These are phyloP conservation scores for Musca domestica DNA, from an alignment of 1,140 invertebrate species.

Conservation along the genomic window DNA sequence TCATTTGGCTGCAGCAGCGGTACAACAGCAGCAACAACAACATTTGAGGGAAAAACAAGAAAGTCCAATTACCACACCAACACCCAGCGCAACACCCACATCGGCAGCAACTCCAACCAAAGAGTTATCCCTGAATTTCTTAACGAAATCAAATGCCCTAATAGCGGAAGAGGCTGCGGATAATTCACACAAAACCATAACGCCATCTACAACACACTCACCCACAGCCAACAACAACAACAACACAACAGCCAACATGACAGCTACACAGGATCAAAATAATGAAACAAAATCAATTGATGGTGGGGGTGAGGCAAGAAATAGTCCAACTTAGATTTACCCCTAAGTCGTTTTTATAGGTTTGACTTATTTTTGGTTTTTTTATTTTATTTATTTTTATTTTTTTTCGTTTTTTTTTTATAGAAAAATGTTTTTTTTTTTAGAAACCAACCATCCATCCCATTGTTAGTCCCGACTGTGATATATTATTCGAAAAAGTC, in stretches of 20 bases:
- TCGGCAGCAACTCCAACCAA: slow-evolving; percentile 28
- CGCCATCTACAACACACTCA: not conserved
- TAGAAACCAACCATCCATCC: slow-evolving; percentile 1
- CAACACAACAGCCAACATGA: not conserved
- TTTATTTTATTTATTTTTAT: not conserved
- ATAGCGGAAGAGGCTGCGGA: not conserved
- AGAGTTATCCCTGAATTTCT: slow-evolving; percentile 21
- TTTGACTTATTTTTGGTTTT: too few species aligned
- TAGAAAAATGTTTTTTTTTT: not conserved
- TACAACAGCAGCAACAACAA: slow-evolving; percentile 23
- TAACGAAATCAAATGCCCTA: slow-evolving; percentile 12
- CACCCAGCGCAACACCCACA: slow-evolving; percentile 28
- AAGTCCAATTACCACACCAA: slow-evolving; percentile 27
- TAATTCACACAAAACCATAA: not conserved
- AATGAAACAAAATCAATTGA: not conserved
- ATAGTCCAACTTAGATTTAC: slow-evolving; percentile 5
- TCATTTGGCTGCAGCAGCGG: slow-evolving; percentile 44
- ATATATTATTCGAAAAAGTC: slow-evolving; percentile 23
- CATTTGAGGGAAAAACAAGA: slow-evolving; percentile 8
- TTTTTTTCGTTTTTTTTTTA: not conserved
- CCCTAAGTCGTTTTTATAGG: not conserved
- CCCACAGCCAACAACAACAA: not conserved
- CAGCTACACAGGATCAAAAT: not conserved
- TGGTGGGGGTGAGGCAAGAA: not conserved
- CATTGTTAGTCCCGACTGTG: slow-evolving; percentile 29